These are phyloP conservation scores for Galbula dea DNA, from an alignment of 2,113 vertebrate species.

Conservation along the genomic window DNA sequence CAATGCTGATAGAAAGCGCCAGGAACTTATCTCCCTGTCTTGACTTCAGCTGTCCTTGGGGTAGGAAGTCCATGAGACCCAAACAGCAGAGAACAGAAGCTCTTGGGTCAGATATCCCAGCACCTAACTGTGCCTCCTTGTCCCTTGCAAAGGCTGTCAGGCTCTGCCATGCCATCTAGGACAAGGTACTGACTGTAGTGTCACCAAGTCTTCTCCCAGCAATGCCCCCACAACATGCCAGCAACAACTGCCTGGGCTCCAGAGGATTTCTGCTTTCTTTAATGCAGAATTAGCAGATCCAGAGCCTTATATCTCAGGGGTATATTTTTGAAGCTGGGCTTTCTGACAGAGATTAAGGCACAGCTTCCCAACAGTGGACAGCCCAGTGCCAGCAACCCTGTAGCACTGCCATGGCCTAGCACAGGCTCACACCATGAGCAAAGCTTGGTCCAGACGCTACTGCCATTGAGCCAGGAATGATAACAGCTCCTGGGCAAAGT, in stretches of 20 bases:
- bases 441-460: neutral
- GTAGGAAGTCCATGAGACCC: neutral
- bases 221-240: neutral
- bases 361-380: neutral
- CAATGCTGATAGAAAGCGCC: conserved; percentile 18
- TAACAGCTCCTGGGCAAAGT: neutral
- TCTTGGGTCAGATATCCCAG: neutral
- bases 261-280: neutral
- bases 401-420: neutral
- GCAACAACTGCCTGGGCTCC: neutral
- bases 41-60: neutral
- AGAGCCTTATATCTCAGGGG: neutral
- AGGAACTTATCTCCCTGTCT: conserved; percentile 5
- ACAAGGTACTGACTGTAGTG: neutral
- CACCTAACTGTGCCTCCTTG: neutral
- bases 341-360: neutral
- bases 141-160: neutral
- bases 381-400: neutral
- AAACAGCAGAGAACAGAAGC: neutral
- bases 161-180: neutral
- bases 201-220: neutral
- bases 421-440: neutral
- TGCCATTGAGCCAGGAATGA: neutral
- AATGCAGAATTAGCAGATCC: neutral
- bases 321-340: neutral